A percentile compares a stretch with the other conserved stretches of the same genome.
phyloP scores from a whole-genome alignment of 1,140 invertebrate genomes.

The Nephila pilipes region DNA sequence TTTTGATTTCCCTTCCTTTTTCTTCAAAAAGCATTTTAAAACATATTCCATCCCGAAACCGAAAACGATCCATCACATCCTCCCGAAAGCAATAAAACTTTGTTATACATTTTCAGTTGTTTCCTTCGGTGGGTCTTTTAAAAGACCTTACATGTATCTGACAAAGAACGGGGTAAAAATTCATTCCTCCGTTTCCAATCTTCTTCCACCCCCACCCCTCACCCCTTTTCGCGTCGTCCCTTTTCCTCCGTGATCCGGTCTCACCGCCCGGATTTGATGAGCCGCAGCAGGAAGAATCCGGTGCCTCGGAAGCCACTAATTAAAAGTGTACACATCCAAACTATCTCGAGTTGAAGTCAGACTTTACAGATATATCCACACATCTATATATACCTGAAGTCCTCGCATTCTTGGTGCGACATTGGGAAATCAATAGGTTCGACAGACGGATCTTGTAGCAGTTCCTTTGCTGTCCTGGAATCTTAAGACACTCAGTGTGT shows the following conservation, averaged over 20 bases:
- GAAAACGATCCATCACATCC: constrained; percentile 13
- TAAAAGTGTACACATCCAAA: constrained; percentile 76
- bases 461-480: constrained; percentile 54
- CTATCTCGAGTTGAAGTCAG: constrained; percentile 64
- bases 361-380: constrained; percentile 64
- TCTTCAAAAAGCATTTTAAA: neutral
- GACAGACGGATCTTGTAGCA: constrained; percentile 68
- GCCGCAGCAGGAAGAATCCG: constrained; percentile 70
- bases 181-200: constrained; percentile 42
- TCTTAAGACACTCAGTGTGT: constrained; percentile 48
- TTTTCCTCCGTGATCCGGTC: neutral
- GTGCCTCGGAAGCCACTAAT: constrained; percentile 73
- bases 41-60: neutral
- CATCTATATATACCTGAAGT: constrained; percentile 62
- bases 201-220: neutral
- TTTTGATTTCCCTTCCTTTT: neutral
- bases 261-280: constrained; percentile 56
- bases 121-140: constrained; percentile 34
- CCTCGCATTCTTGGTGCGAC: constrained; percentile 67
- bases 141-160: constrained; percentile 4
- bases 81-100: constrained; percentile 11
- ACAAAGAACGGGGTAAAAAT: constrained; percentile 46
- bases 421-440: constrained; percentile 75
- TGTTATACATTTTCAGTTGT: constrained; percentile 28
- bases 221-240: neutral